A percentile compares a stretch with the other conserved stretches of the same genome.
phyloP scores from a whole-genome alignment of 2,797 vertebrate genomes.

The Pipistrellus nathusii region DNA sequence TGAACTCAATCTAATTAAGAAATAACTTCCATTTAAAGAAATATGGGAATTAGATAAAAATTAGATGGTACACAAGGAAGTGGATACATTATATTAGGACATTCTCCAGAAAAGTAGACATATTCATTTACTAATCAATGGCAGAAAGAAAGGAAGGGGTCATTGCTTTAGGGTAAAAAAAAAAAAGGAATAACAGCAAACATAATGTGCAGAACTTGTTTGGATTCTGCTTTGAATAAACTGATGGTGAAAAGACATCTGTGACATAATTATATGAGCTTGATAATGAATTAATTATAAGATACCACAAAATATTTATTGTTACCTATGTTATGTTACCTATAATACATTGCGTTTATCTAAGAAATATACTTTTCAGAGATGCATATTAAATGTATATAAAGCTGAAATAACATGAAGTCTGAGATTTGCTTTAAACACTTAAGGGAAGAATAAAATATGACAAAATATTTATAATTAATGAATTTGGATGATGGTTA shows the following conservation, averaged over 20 bases:
- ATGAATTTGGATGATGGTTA: not conserved
- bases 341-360: not conserved
- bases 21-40: not conserved
- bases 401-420: not conserved
- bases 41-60: not conserved
- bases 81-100: not conserved
- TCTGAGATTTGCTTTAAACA: constrained; percentile 1
- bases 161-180: not conserved
- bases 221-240: not conserved
- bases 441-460: not conserved
- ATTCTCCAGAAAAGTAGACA: not conserved
- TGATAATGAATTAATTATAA: not conserved
- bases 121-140: not conserved
- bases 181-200: not conserved
- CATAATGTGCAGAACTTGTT: not conserved
- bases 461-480: constrained; percentile 15
- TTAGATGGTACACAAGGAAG: not conserved
- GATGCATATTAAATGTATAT: not conserved
- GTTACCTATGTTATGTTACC: not conserved
- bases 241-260: not conserved
- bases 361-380: not conserved
- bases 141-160: not conserved
- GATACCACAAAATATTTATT: not conserved
- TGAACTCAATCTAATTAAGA: not conserved
- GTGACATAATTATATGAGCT: not conserved